Evolutionary conservation across 2,797 vertebrate species (phyloP).

Genomic region (Gorsachius magnificus): DNA sequence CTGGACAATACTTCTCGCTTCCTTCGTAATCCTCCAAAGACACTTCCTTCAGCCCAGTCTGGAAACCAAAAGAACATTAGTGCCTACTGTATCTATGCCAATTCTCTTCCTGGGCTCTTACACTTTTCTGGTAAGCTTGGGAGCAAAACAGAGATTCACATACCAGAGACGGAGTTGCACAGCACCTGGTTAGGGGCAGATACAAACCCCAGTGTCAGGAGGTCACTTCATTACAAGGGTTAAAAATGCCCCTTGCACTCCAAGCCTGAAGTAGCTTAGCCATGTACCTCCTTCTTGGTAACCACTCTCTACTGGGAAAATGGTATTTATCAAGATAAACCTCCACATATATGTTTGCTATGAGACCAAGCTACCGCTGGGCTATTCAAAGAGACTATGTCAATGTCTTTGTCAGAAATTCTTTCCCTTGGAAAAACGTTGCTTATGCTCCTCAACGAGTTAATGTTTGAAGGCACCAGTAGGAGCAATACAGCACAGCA

Average conservation of each 20-base stretch:
- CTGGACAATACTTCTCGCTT: slow-evolving; percentile 84
- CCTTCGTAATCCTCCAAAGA: slow-evolving; percentile 77
- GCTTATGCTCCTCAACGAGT: neutral
- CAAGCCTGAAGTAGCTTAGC: neutral
- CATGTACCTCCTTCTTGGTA: neutral
- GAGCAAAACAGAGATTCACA: neutral
- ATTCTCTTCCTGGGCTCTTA: neutral
- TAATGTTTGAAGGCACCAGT: neutral
- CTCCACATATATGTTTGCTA: neutral
- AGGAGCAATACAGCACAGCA: neutral
- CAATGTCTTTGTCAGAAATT: neutral
- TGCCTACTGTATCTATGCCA: neutral
- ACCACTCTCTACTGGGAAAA: neutral
- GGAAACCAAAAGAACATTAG: slow-evolving; percentile 42
- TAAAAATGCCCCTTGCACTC: neutral
- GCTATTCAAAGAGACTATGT: neutral
- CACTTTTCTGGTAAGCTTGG: neutral
- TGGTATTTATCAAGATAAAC: neutral
- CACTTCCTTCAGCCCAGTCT: slow-evolving; percentile 78
- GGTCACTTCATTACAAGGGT: neutral
- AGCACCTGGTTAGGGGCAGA: neutral
- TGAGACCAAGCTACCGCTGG: neutral
- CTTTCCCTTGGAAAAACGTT: neutral
- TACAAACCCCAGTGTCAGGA: neutral
- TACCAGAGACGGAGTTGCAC: neutral